Evolutionary conservation across 2,797 vertebrate genomes (phyloP).

Genomic region (Mormyrops attenuatus): DNA sequence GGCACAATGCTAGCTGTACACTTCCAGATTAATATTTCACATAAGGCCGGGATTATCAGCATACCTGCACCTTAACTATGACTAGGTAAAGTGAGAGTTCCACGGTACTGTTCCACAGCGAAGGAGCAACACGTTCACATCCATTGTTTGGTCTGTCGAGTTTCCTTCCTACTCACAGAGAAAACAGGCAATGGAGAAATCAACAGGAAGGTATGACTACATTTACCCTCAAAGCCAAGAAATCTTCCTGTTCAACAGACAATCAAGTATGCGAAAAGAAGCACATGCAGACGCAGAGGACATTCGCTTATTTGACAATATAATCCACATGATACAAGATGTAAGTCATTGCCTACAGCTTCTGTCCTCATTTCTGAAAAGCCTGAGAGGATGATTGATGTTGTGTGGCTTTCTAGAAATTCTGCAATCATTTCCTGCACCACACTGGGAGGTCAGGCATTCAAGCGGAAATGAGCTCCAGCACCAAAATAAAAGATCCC

Average conservation of each 20-base stretch:
- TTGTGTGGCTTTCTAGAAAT: not conserved
- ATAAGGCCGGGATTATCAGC: not conserved
- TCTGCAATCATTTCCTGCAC: not conserved
- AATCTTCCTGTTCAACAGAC: not conserved
- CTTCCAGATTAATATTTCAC: not conserved
- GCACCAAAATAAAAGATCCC: not conserved
- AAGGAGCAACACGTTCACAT: not conserved
- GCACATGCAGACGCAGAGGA: not conserved
- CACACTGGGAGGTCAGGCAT: slow-evolving; percentile 5
- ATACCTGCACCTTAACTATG: not conserved
- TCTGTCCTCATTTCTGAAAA: not conserved
- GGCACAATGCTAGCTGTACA: not conserved
- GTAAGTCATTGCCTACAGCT: not conserved
- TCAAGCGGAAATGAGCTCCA: not conserved
- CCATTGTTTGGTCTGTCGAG: not conserved
- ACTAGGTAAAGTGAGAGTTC: not conserved
- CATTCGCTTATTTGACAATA: not conserved
- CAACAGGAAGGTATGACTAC: not conserved
- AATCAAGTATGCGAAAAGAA: not conserved
- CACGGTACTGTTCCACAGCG: not conserved
- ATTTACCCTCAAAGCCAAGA: not conserved
- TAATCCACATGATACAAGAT: not conserved
- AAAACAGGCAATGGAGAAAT: not conserved
- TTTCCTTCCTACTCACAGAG: not conserved
- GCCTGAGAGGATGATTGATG: not conserved